These are phyloP conservation scores for Axea sp. DNA, from an alignment of 2,888 invertebrate genomes.

Conservation along the genomic window DNA sequence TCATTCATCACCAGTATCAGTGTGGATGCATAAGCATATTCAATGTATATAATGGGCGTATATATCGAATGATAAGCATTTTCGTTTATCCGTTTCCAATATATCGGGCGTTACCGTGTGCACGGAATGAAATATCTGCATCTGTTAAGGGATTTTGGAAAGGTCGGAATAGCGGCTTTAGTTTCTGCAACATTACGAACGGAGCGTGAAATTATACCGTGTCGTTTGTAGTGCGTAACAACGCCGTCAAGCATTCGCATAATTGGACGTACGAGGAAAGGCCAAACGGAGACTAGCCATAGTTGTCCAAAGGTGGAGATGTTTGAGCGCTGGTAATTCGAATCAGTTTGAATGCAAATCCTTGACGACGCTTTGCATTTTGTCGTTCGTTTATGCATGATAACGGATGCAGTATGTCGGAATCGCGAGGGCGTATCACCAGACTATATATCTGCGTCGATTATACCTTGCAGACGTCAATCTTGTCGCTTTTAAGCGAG, in stretches of 20 bases:
- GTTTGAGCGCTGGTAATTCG: constrained; percentile 64
- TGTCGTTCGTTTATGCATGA: constrained; percentile 67
- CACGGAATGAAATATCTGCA: constrained; percentile 53
- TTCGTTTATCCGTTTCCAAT: constrained; percentile 62
- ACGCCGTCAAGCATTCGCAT: constrained; percentile 68
- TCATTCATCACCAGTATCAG: constrained; percentile 46
- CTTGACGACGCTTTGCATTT: constrained; percentile 72
- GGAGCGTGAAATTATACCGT: constrained; percentile 74
- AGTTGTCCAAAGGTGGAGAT: constrained; percentile 40
- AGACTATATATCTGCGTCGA: constrained; percentile 53
- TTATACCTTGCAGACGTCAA: constrained; percentile 56
- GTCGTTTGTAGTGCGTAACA: constrained; percentile 70
- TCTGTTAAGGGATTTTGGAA: constrained; percentile 41
- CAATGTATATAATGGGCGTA: constrained; percentile 44
- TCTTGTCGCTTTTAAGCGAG: constrained; percentile 38
- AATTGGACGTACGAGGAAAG: constrained; percentile 65
- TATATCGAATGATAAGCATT: constrained; percentile 57
- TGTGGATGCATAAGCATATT: constrained; percentile 41
- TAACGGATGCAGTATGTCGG: constrained; percentile 46
- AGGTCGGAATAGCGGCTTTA: constrained; percentile 20
- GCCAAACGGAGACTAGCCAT: constrained; percentile 12
- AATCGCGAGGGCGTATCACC: constrained; percentile 46
- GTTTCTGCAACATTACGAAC: constrained; percentile 65
- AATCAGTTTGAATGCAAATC: constrained; percentile 74
- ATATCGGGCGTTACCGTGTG: constrained; percentile 39